Base-by-base conservation (phyloP, 2,797 vertebrate genomes). In the Arremon brunneinucha region DNA sequence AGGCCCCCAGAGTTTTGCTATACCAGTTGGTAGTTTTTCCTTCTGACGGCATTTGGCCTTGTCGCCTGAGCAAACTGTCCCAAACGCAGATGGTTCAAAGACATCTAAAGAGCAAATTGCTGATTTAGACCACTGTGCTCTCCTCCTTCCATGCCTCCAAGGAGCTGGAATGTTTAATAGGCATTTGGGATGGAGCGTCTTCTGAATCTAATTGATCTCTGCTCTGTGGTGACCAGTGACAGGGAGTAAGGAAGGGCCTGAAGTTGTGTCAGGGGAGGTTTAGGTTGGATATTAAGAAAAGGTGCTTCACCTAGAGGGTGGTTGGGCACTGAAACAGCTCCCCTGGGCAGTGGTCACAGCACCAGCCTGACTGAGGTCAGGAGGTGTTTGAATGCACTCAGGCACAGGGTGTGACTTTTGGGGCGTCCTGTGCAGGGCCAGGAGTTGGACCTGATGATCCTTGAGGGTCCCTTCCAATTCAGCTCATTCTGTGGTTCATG, bases 281-380 rank as follows among this genome's bases (percentile, higher is more conserved):
- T 30, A n/a, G 14, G 11, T 0, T 46, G 16, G 34, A 4, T 28
- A 47, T 39, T 11, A 34, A 6, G 13, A 39, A 34, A 46, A 69
- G 4, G 6, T 21, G 44, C 7, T 67, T 59, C 9, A 12, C 20
- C 23, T 9, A 34, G 46, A 68, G 24, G 5, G 34, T 37, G 13
- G 2, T 0, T 39, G 41, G 24, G 16, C 13, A 34, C 28, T 62
- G 39, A 16, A 46, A 30, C 2, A 17, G 26, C 20, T 60, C 7
- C 39, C 16, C 6, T 34, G 30, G 14, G 13, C 0, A 69, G 24
- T 21, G 23, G 16, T 46, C 39, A 69, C 20, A 34, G 28, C 39
- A 53, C 8, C 13, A 83, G 16, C 16, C 30, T 26, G 20, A 2
- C 24, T 39, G 72, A 46, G 39, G 0, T 46, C 13, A 6, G 24